These are phyloP conservation scores for Musca domestica DNA, from an alignment of 1,140 invertebrate species.

Conservation along the genomic window DNA sequence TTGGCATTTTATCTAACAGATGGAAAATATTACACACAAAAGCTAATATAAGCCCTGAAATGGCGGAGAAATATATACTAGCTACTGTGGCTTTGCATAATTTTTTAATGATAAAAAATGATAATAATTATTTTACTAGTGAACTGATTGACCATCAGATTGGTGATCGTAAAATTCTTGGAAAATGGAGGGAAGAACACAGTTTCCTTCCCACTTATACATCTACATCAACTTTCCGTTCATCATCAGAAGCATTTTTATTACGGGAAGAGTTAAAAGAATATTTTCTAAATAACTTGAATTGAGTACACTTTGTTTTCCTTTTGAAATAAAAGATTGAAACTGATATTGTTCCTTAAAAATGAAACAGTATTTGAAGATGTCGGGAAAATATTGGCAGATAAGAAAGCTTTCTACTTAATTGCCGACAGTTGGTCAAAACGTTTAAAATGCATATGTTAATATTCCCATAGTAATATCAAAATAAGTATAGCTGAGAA, in stretches of 20 bases:
- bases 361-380: too few relatives aligned
- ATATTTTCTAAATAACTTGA: too few relatives aligned
- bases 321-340: too few relatives aligned
- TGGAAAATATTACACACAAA: neutral
- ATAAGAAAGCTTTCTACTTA: too few relatives aligned
- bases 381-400: too few relatives aligned
- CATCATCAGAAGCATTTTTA: neutral
- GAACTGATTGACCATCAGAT: neutral
- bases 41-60: neutral
- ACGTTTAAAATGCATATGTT: too few relatives aligned
- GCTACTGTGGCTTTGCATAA: neutral
- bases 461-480: too few relatives aligned
- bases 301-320: too few relatives aligned
- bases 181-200: neutral
- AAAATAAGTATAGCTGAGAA: too few relatives aligned
- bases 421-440: too few relatives aligned
- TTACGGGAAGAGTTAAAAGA: too few relatives aligned
- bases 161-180: neutral
- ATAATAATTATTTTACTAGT: neutral
- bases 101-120: neutral
- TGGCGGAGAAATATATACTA: neutral
- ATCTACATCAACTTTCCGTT: neutral
- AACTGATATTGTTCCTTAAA: too few relatives aligned
- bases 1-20: neutral
- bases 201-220: neutral